phyloP scores from a whole-genome alignment of 1,140 invertebrate genomes.

The Homarus americanus region DNA sequence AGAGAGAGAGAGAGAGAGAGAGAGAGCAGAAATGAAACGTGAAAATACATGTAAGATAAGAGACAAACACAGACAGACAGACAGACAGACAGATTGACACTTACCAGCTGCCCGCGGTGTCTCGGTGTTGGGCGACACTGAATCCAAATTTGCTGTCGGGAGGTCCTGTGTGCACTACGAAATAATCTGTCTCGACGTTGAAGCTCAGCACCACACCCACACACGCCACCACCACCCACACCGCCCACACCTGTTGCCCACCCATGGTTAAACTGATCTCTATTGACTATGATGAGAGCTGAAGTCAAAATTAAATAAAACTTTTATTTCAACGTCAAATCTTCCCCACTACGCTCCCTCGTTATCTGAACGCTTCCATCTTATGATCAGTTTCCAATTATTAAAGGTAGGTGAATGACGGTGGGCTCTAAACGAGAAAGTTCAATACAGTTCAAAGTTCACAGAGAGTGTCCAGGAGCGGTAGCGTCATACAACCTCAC shows the following conservation, averaged over 20 bases:
- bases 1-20: conserved; percentile 32
- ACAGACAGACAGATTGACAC: conserved; percentile 44
- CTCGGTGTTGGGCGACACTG: conserved; percentile 79
- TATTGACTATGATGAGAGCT: neutral
- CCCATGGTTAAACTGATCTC: neutral
- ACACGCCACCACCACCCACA: neutral
- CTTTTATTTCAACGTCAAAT: neutral
- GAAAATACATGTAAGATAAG: too few species aligned
- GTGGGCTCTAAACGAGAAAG: neutral
- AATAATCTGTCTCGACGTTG: conserved; percentile 79
- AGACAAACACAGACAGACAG: too few species aligned
- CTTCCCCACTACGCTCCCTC: neutral
- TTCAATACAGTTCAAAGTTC: neutral
- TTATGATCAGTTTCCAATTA: too few species aligned
- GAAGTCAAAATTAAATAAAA: neutral
- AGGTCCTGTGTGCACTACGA: conserved; percentile 78
- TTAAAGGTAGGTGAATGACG: too few species aligned
- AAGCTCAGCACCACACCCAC: conserved; percentile 75
- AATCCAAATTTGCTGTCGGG: conserved; percentile 80
- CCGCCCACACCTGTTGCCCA: neutral
- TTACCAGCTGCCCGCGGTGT: conserved; percentile 78
- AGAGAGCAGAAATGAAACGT: neutral
- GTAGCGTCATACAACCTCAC: neutral
- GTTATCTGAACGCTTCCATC: neutral
- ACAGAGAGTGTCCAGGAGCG: neutral